These are phyloP conservation scores for Agrotis exclamationis DNA, from an alignment of 2,888 invertebrate genomes.

Conservation along the genomic window DNA sequence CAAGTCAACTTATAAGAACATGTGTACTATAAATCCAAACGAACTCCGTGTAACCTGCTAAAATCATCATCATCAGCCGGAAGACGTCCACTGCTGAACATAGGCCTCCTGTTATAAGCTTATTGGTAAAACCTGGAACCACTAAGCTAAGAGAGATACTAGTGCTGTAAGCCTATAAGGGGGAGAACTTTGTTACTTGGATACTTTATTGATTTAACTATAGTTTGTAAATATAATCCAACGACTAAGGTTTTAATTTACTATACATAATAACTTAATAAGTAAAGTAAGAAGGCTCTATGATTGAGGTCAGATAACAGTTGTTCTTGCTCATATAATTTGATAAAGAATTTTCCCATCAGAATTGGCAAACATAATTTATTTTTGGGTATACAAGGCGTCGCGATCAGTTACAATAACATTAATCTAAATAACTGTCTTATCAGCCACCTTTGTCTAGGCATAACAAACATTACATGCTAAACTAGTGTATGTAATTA, in stretches of 20 bases:
- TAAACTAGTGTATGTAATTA: slow-evolving; percentile 4
- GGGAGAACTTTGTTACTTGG: no score
- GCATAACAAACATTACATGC: slow-evolving; percentile 7
- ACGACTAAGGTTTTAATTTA: slow-evolving; percentile 34
- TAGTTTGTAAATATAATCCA: slow-evolving; percentile 5
- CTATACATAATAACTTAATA: slow-evolving; percentile 42
- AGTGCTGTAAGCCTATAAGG: no score
- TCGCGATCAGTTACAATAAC: slow-evolving; percentile 55
- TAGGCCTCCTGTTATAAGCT: no score
- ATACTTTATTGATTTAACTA: slow-evolving; percentile 1
- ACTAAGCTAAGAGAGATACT: no score
- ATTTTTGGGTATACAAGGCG: slow-evolving; percentile 52
- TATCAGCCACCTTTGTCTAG: slow-evolving; percentile 23
- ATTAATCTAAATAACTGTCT: slow-evolving; percentile 39
- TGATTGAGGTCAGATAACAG: slow-evolving; percentile 52
- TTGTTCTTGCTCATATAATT: slow-evolving; percentile 47
- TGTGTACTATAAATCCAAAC: no score
- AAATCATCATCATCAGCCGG: no score
- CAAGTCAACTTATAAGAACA: no score
- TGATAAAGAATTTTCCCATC: slow-evolving; percentile 54
- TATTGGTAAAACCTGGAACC: no score
- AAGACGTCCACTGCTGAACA: no score
- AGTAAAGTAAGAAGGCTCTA: slow-evolving; percentile 36
- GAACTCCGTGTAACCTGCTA: no score
- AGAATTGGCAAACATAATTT: slow-evolving; percentile 63